phyloP scores from a whole-genome alignment of 1,140 invertebrate species.

The Polyergus mexicanus region DNA sequence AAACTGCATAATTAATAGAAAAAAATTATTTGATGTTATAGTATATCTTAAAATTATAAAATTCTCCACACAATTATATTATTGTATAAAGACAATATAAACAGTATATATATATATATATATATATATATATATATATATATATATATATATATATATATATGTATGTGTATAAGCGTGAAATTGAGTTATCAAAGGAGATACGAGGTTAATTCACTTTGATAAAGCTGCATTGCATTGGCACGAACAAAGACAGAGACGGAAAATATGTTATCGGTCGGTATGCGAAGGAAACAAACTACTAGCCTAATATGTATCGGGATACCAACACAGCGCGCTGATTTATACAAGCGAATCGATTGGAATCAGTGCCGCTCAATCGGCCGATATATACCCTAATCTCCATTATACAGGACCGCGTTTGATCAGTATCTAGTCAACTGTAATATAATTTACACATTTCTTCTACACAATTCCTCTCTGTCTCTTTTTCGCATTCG shows the following conservation, averaged over 20 bases:
- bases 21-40: neutral
- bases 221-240: constrained; percentile 30
- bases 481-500: constrained; percentile 15
- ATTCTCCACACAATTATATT: neutral
- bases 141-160: no score
- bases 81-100: neutral
- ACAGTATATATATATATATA: neutral
- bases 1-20: no score
- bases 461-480: constrained; percentile 64
- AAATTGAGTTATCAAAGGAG: constrained; percentile 47
- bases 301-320: constrained; percentile 44
- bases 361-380: constrained; percentile 73
- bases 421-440: constrained; percentile 65
- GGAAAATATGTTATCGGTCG: constrained; percentile 44
- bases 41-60: neutral
- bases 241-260: constrained; percentile 45
- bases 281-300: constrained; percentile 57
- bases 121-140: no score
- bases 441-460: constrained; percentile 70
- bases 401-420: constrained; percentile 36
- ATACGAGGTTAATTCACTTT: constrained; percentile 34
- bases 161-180: no score
- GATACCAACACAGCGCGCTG: constrained; percentile 38
- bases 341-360: constrained; percentile 62
- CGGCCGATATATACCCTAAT: constrained; percentile 59